Percentiles rank a stretch among this genome's conserved stretches.
These are phyloP conservation scores for Lethocerus indicus DNA, from an alignment of 1,140 invertebrate species.

Conservation along the genomic window DNA sequence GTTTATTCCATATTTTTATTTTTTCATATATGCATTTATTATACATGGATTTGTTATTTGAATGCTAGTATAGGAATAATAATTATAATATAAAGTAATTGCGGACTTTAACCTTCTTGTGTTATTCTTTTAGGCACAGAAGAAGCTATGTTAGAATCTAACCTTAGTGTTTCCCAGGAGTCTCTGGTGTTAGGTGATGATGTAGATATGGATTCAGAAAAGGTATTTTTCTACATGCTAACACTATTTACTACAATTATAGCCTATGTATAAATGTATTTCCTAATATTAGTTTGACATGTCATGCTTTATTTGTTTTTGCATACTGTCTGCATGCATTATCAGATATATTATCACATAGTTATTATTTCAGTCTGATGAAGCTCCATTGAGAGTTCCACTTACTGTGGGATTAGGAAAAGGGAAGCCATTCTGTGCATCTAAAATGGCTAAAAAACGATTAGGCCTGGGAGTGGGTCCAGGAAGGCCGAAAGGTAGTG, in stretches of 20 bases:
- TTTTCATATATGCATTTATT: background rate
- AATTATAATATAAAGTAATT: background rate
- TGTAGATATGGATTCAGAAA: constrained; percentile 17
- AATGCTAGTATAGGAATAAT: background rate
- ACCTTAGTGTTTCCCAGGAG: constrained; percentile 48
- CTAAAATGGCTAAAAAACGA: constrained; percentile 62
- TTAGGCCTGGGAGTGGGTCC: constrained; percentile 31
- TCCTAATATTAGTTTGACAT: no score
- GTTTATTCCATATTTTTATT: constrained; percentile 22
- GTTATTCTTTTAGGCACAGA: constrained; percentile 32
- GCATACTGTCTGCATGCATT: background rate
- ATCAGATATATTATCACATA: background rate
- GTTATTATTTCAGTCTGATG: constrained; percentile 24
- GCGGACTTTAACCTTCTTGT: background rate
- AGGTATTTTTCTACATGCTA: constrained; percentile 8
- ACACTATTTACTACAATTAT: no score
- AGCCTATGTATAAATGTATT: no score
- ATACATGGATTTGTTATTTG: background rate
- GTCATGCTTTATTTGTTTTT: no score
- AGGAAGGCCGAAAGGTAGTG: constrained; percentile 32
- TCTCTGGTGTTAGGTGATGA: constrained; percentile 36
- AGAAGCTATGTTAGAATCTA: constrained; percentile 38
- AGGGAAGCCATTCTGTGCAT: constrained; percentile 56
- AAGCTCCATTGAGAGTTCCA: constrained; percentile 17
- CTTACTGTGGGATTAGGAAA: constrained; percentile 45